Evolutionary conservation across 2,797 vertebrate genomes (phyloP).

Genomic region (Streptopelia turtur): DNA sequence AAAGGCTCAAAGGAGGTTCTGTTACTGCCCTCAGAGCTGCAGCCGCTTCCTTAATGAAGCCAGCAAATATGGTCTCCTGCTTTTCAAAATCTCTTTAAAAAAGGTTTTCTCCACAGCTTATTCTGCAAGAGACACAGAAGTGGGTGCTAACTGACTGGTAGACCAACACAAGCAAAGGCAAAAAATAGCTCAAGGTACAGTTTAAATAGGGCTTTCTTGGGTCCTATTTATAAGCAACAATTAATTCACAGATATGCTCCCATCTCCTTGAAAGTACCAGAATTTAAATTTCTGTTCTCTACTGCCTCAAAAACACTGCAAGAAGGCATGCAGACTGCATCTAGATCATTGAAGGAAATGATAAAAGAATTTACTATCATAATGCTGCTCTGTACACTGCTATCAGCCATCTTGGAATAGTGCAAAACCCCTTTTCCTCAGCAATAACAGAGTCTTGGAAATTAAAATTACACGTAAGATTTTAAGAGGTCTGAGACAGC

Average conservation of each 20-base stretch:
- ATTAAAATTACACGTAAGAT: background rate
- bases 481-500: background rate
- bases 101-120: slow-evolving; percentile 4
- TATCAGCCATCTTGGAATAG: background rate
- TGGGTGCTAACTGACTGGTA: background rate
- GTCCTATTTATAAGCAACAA: background rate
- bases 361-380: background rate
- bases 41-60: slow-evolving; percentile 28
- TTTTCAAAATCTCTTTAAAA: slow-evolving; percentile 7
- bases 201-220: background rate
- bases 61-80: background rate
- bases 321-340: background rate
- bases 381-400: background rate
- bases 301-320: background rate
- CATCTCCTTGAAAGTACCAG: background rate
- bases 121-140: background rate
- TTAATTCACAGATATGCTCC: background rate
- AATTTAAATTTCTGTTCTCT: background rate
- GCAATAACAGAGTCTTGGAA: background rate
- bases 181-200: background rate
- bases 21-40: slow-evolving; percentile 26
- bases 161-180: background rate
- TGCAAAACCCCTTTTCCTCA: background rate
- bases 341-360: background rate
- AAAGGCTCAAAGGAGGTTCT: slow-evolving; percentile 46